Base-by-base conservation (phyloP, 2,888 invertebrate genomes). In the Caenorhabditis uteleia region DNA sequence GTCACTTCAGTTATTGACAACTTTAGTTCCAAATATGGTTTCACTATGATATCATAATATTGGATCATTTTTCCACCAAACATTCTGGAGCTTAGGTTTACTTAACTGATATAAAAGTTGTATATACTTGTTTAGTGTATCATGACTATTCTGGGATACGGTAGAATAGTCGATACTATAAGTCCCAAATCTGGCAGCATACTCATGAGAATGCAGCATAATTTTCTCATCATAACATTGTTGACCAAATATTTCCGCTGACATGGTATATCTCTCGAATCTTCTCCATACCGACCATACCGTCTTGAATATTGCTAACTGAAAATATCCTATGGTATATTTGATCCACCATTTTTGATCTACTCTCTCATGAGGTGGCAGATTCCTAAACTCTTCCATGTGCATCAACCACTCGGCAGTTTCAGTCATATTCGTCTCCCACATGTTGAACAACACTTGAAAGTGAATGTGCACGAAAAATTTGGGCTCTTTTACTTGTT, bases 211-310 rank as follows among this genome's bases (percentile, higher is more conserved):
- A 27, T 40, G 43, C 29, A 60, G 18, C 10, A 60, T 8, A 3
- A 61, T 34, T 26, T 50, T 61, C 25, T 61, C 54, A 12, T 50
- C 50, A 20, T 40, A 29, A 36, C 54, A 49, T 40, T 18, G 4
- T 25, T 50, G 21, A 2, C 60, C 60, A 16, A 50, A 61, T 6
- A 61, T 23, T 18, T 27, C 29, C 0, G 55, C 55, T 12, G 40
- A 23, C 54, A 55, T 55, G 1, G 49, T 21, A 27, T 44, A 29
- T 31, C 60, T 18, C n/a, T 61, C 60, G 12, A 61, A 45, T 0
- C 60, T 39, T 8, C 60, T 31, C 60, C 60, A 61, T n/a, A 55
- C 50, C 10, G 54, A 54, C 60, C 60, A 61, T 14, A 61, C 49
- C 14, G 50, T 54, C 45, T 61, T 61, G 60, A 61, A 61, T 29